Evolutionary conservation across 2,113 vertebrate species (phyloP), one percentile per base, ranked within the genome.

Genomic region (Vombatus ursinus): DNA sequence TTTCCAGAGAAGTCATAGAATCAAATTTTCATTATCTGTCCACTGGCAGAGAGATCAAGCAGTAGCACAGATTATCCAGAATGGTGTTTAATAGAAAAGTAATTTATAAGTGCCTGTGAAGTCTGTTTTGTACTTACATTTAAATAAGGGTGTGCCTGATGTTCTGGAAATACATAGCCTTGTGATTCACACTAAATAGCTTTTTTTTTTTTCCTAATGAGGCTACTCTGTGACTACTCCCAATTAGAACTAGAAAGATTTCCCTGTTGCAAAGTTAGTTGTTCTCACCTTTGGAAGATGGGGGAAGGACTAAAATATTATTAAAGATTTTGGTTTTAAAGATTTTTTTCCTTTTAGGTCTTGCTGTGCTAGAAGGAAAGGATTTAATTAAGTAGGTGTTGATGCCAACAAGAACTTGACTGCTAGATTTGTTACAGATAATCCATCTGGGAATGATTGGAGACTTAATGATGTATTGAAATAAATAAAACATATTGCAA

Each of bases 221-320:
- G 92, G 89, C n/a, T 84, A 92, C 89, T 49, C 28, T 52, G 37
- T 31, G 48, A 91, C 95, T 95, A 96, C 61, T 44, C 0, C n/a
- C 95, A 95, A 14, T 68, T 28, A 93, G n/a, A 93, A 93, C 14
- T 91, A 96, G 48, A 98, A 95, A 97, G 52, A 2, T 16, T 93
- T 89, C 53, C 54, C 92, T 2, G 52, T 95, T 92, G 3, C 49
- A 96, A 95, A 92, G 91, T 95, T 52, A 68, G 91, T 89, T 19
- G 37, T 90, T 93, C 47, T 95, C 6, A 91, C 7, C 52, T 96
- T 84, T 94, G 23, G 51, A 57, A 95, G 94, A 91, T 12, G 16
- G 77, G 14, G 93, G 91, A 84, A 84, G 68, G n/a, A 84, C 68
- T 77, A 44, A 84, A 84, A 84, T 0, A 93, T 2, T 91, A 53